Evolutionary conservation across 2,888 invertebrate genomes (phyloP).

Genomic region (Apodemia duryi): DNA sequence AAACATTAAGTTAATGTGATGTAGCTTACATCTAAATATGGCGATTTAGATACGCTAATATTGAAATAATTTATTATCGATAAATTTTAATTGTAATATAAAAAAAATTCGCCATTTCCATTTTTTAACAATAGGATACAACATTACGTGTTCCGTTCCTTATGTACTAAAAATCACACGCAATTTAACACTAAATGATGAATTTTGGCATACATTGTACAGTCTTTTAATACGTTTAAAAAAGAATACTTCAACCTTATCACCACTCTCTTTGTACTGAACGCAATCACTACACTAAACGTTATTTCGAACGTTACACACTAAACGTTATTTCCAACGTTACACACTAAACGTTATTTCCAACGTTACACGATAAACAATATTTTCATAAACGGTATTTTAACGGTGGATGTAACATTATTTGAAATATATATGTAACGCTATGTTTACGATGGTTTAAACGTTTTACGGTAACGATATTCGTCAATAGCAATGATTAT

Average conservation of each 20-base stretch:
- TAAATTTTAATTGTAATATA: not conserved
- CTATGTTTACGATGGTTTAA: not conserved
- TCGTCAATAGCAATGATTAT: conserved; percentile 25
- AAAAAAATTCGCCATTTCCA: not conserved
- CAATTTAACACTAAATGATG: conserved; percentile 17
- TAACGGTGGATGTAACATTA: not conserved
- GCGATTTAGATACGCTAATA: conserved; percentile 4
- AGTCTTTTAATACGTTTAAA: conserved; percentile 17
- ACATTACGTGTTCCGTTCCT: conserved; percentile 15
- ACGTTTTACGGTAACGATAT: not conserved
- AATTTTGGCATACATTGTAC: conserved; percentile 22
- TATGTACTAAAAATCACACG: conserved; percentile 19
- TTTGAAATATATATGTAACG: not conserved
- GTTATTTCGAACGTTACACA: conserved; percentile 7
- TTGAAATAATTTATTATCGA: not conserved
- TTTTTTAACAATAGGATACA: conserved; percentile 12
- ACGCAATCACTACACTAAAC: conserved; percentile 15
- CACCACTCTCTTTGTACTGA: conserved; percentile 14
- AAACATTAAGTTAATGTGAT: conserved; percentile 8
- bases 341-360: not conserved
- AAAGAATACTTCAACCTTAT: not conserved
- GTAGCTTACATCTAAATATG: conserved; percentile 12
- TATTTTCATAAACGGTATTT: not conserved
- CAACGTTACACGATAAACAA: too few relatives aligned
- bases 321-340: not conserved